Evolutionary conservation across 1,140 invertebrate genomes (phyloP).

Genomic region (Rhagoletis zephyria): DNA sequence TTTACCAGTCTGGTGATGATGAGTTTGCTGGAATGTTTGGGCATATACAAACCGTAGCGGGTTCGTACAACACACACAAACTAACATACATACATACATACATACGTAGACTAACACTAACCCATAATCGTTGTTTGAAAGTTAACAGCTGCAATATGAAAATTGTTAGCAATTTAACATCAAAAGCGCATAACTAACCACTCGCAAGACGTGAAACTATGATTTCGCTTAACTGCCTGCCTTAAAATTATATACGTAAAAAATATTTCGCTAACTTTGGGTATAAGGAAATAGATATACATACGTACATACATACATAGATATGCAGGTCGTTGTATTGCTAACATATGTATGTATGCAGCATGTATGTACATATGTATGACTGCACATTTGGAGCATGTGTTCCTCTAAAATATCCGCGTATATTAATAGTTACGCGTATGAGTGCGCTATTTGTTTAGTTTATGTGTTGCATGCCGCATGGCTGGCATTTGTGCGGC

Average conservation of each 20-base stretch:
- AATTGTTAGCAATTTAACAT: slow-evolving; percentile 27
- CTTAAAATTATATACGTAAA: not conserved
- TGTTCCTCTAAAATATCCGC: no score
- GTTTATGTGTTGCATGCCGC: not conserved
- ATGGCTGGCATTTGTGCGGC: not conserved
- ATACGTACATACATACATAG: not conserved
- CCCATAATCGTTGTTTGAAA: not conserved
- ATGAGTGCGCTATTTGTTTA: no score
- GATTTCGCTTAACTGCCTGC: slow-evolving; percentile 38
- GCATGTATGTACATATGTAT: not conserved
- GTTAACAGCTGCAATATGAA: not conserved
- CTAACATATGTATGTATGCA: not conserved
- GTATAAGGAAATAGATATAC: not conserved
- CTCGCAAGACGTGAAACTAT: not conserved
- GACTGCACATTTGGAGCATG: no score
- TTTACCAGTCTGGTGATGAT: slow-evolving; percentile 69
- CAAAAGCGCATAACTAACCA: slow-evolving; percentile 35
- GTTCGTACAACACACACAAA: slow-evolving; percentile 59
- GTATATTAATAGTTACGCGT: no score
- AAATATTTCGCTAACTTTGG: not conserved
- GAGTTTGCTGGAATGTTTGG: slow-evolving; percentile 72
- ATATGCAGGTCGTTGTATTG: no score
- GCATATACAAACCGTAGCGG: slow-evolving; percentile 70
- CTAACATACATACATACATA: not conserved
- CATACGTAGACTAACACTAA: no score